Percentiles rank a stretch among this genome's conserved stretches.
Conservation (phyloP, 2,797 vertebrate genomes). For the Oreochromis grahami region DNA sequence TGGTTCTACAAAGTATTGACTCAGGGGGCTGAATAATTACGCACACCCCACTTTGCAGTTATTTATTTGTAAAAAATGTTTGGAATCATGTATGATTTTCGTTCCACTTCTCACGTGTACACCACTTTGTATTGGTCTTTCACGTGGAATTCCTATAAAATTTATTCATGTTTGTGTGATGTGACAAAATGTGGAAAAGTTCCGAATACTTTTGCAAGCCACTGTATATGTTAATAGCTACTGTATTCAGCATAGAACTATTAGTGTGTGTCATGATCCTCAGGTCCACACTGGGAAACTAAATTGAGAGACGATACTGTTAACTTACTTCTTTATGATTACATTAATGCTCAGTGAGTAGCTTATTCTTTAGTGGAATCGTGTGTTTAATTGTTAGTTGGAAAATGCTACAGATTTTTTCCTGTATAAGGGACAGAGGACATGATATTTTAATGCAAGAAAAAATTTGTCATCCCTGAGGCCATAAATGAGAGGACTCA, state of each 20-base stretch:
- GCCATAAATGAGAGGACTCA: constrained; percentile 71
- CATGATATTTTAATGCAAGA: constrained; percentile 11
- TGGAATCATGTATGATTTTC: too few relatives aligned
- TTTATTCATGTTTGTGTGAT: too few relatives aligned
- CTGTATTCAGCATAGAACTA: neutral
- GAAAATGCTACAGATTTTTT: neutral
- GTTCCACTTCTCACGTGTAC: too few relatives aligned
- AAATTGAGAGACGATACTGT: neutral
- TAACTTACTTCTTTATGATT: neutral
- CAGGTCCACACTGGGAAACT: neutral
- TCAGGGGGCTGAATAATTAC: too few relatives aligned
- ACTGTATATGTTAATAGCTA: neutral
- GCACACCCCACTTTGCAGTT: too few relatives aligned
- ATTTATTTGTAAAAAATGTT: too few relatives aligned
- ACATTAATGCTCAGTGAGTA: neutral
- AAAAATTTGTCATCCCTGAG: constrained; percentile 51
- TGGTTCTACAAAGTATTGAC: too few relatives aligned
- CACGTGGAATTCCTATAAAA: too few relatives aligned
- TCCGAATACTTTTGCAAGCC: too few relatives aligned
- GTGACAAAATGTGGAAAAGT: too few relatives aligned
- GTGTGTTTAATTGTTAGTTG: neutral
- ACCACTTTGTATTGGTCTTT: too few relatives aligned
- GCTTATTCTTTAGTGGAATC: neutral
- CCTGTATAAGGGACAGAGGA: neutral
- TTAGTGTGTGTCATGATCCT: neutral